Base-by-base conservation (phyloP, 2,888 invertebrate genomes). In the Drosophila bunnanda region DNA sequence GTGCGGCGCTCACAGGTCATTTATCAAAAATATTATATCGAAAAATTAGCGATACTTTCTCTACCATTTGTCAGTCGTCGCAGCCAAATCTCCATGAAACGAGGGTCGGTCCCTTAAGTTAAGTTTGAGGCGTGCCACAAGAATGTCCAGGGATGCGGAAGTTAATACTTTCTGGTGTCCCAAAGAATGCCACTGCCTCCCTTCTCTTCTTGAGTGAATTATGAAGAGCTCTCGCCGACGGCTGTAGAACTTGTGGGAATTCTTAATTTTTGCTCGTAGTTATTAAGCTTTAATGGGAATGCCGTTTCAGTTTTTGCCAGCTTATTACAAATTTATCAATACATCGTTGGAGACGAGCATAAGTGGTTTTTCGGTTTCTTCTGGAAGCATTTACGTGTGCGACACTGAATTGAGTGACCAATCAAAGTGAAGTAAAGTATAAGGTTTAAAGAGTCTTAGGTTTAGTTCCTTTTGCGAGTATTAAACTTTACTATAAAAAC, bases 61-160 rank as follows among this genome's bases (percentile, higher is more conserved):
- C 59, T 32, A 38, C 17, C 53, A 32, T 41, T 68, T 46, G 36
- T 28, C 43, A 46, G 41, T 65, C 65, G 62, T 66, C 74, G 70
- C 54, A 61, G 72, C 50, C 61, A 60, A 75, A 82, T 82, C 76
- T 80, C 69, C 73, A 78, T 78, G 61, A 69, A 71, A 82, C 65
- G 73, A 73, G 75, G 85, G 85, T 75, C 68, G 54, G 77, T 43
- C 55, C 55, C 61, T 36, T 36, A 36, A 48, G 39, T 53, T 34
- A 38, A 39, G 38, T 38, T 60, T 34, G 38, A 13, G 57, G 46
- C 52, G 2, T 25, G 43, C 74, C 60, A 50, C 64, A 80, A 54
- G 62, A 78, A 69, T 58, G 60, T 52, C 52, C 65, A 65, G 25
- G 65, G 70, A 84, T 70, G 59, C 67, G 79, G 72, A 82, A 88